Conservation (phyloP, 53 echinoderm and acorn worm species). For the Luidia sarsii region DNA sequence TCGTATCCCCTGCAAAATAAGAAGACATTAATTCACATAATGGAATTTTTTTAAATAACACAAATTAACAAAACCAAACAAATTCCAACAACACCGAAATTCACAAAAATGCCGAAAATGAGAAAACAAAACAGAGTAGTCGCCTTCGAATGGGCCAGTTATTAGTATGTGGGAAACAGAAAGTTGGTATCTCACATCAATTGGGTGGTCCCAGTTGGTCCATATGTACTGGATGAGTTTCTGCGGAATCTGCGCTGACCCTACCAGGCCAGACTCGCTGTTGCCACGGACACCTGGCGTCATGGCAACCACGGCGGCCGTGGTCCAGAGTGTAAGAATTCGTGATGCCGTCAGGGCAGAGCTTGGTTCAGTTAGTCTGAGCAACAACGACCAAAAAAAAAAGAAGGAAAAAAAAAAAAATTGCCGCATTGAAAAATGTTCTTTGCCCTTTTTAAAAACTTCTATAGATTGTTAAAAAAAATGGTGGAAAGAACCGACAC, state of each 20-base stretch:
- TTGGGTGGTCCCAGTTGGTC: slow-evolving; percentile 87
- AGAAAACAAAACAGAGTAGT: not conserved
- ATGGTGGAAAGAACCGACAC: too few species aligned
- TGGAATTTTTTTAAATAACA: not conserved
- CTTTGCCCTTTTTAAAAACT: too few species aligned
- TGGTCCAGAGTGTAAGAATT: slow-evolving; percentile 77
- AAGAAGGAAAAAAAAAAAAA: too few species aligned
- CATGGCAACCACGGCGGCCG: slow-evolving; percentile 41
- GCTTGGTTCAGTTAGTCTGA: slow-evolving; percentile 65
- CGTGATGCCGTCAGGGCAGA: slow-evolving; percentile 68
- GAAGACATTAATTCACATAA: too few species aligned
- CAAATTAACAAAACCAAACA: not conserved
- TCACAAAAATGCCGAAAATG: too few species aligned
- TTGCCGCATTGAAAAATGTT: too few species aligned
- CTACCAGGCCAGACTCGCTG: slow-evolving; percentile 12
- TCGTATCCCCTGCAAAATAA: slow-evolving; percentile 78
- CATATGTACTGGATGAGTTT: slow-evolving; percentile 75
- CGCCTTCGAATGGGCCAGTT: not conserved
- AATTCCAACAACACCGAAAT: not conserved
- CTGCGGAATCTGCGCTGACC: slow-evolving; percentile 58
- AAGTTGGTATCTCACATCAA: slow-evolving; percentile 71
- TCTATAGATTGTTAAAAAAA: too few species aligned
- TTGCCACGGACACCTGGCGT: slow-evolving; percentile 7
- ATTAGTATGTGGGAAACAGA: not conserved
- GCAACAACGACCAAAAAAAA: too few species aligned